Evolutionary conservation across 2,888 invertebrate species (phyloP).

Genomic region (Crossocerus cetratus): DNA sequence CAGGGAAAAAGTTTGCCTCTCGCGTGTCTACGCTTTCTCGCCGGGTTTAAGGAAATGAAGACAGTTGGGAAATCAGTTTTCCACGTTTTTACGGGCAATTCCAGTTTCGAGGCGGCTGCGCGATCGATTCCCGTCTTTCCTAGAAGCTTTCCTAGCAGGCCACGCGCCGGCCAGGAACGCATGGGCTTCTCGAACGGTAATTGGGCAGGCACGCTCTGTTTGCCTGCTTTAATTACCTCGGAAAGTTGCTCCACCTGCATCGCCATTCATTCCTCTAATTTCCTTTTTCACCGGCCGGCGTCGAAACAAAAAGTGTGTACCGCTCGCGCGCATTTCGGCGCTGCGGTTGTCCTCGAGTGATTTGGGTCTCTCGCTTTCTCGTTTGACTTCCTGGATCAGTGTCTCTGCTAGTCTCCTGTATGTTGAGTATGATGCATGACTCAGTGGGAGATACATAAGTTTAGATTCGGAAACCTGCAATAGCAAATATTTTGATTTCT

Average conservation of each 20-base stretch:
- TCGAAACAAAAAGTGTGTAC: conserved; percentile 53
- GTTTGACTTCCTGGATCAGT: too few species aligned
- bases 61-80: neutral
- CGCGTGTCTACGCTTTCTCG: neutral
- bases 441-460: too few species aligned
- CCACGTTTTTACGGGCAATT: neutral
- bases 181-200: conserved; percentile 48
- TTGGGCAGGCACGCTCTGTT: conserved; percentile 70
- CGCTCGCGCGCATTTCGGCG: neutral
- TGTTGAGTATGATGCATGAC: too few species aligned
- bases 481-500: too few species aligned
- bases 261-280: conserved; percentile 37
- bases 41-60: neutral
- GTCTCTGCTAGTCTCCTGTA: too few species aligned
- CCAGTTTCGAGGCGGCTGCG: conserved; percentile 5
- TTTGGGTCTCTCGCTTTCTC: too few species aligned
- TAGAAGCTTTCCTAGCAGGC: neutral
- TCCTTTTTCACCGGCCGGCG: conserved; percentile 39
- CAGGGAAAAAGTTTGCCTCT: neutral
- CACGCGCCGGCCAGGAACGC: conserved; percentile 31
- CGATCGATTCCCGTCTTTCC: neutral
- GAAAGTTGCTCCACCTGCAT: conserved; percentile 25
- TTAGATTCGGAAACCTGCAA: too few species aligned
- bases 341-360: too few species aligned
- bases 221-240: conserved; percentile 66